Evolutionary conservation across 2,113 vertebrate species (phyloP).

Genomic region (Brachyhypopomus occidentalis): DNA sequence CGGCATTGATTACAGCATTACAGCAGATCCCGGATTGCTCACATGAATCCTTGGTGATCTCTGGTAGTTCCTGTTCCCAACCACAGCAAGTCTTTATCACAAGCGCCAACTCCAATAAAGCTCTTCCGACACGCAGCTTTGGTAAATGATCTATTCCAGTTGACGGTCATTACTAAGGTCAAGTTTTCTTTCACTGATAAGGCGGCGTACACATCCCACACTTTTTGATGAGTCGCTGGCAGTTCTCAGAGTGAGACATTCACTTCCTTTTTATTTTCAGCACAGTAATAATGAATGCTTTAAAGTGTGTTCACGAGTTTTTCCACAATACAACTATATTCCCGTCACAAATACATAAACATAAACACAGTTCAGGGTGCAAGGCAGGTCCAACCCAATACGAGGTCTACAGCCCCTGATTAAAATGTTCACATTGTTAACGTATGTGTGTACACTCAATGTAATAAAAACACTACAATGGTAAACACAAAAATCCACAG

Average conservation of each 20-base stretch:
- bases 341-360: background rate
- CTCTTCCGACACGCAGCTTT: background rate
- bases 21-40: too few relatives aligned
- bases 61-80: background rate
- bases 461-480: background rate
- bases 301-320: background rate
- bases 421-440: too few relatives aligned
- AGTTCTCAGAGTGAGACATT: background rate
- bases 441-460: too few relatives aligned
- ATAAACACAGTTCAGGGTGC: background rate
- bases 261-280: background rate
- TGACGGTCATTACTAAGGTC: background rate
- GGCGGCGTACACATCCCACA: background rate
- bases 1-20: background rate
- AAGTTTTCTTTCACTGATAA: constrained; percentile 7
- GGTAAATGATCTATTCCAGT: background rate
- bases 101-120: background rate
- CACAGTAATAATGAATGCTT: background rate
- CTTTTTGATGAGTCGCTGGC: too few relatives aligned
- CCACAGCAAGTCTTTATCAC: background rate
- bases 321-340: background rate
- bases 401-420: too few relatives aligned
- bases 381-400: too few relatives aligned
- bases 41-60: background rate
- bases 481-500: background rate